phyloP scores from a whole-genome alignment of 2,113 vertebrate species.

The Albula goreensis region DNA sequence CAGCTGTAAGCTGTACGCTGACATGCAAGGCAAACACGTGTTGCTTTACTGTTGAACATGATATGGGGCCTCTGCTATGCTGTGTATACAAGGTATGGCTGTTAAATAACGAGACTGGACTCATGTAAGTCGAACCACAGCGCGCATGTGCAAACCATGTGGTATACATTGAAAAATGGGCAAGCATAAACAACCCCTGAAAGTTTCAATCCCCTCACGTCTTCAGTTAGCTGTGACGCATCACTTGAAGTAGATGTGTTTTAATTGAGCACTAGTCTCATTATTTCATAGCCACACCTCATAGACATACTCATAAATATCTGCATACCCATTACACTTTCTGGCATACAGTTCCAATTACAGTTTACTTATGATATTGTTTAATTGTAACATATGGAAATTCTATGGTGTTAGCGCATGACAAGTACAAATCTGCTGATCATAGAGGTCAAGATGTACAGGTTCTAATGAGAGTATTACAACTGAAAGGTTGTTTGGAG shows the following conservation, averaged over 20 bases:
- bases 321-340: not conserved
- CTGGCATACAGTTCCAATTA: not conserved
- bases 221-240: no score
- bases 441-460: not conserved
- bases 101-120: no score
- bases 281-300: no score
- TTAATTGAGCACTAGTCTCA: no score
- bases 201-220: no score
- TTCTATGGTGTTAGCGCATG: not conserved
- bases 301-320: not conserved
- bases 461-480: not conserved
- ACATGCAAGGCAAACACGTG: not conserved
- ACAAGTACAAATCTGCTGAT: not conserved
- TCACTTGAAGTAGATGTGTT: no score
- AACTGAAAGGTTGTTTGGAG: not conserved
- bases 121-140: no score
- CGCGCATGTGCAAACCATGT: no score
- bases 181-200: no score
- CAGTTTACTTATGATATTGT: not conserved
- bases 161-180: no score
- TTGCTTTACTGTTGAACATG: not conserved
- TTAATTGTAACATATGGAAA: conserved; percentile 17
- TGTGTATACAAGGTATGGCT: not conserved
- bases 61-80: not conserved
- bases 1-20: not conserved